Conservation (phyloP, 2,888 invertebrate species). For the Blastobasis adustella region DNA sequence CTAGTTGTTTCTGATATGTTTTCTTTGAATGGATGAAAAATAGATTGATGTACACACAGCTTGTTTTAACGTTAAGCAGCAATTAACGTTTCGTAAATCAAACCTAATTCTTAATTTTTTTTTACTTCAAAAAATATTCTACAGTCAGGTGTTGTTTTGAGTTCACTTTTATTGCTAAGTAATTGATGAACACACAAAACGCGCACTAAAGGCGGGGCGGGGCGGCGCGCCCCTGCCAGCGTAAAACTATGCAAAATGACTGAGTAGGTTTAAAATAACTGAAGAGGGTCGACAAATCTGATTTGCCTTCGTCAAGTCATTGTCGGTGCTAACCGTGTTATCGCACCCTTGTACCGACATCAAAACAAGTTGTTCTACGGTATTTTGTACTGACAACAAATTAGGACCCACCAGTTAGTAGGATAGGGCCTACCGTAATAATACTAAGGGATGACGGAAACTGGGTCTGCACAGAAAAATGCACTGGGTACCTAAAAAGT, state of each 20-base stretch:
- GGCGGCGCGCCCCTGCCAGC: slow-evolving; percentile 15
- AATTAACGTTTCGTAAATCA: no score
- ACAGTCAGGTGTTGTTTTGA: no score
- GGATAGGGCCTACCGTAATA: no score
- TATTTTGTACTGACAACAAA: not conserved
- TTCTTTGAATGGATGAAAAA: no score
- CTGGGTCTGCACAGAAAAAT: no score
- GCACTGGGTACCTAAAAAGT: no score
- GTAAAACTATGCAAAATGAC: slow-evolving; percentile 56
- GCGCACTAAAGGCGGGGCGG: not conserved
- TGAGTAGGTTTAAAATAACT: slow-evolving; percentile 69
- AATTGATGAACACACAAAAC: not conserved
- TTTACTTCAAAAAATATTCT: no score
- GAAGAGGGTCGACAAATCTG: slow-evolving; percentile 65
- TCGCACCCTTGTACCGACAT: slow-evolving; percentile 40
- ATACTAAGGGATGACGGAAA: no score
- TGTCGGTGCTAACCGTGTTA: slow-evolving; percentile 64
- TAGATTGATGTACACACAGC: no score
- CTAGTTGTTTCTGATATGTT: no score
- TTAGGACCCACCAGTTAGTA: not conserved
- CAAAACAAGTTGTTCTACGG: slow-evolving; percentile 25
- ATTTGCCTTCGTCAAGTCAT: slow-evolving; percentile 73
- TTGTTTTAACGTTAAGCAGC: no score
- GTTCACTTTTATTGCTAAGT: not conserved
- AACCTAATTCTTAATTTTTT: no score